Conservation (phyloP, 2,113 vertebrate genomes). For the Etia nguti region DNA sequence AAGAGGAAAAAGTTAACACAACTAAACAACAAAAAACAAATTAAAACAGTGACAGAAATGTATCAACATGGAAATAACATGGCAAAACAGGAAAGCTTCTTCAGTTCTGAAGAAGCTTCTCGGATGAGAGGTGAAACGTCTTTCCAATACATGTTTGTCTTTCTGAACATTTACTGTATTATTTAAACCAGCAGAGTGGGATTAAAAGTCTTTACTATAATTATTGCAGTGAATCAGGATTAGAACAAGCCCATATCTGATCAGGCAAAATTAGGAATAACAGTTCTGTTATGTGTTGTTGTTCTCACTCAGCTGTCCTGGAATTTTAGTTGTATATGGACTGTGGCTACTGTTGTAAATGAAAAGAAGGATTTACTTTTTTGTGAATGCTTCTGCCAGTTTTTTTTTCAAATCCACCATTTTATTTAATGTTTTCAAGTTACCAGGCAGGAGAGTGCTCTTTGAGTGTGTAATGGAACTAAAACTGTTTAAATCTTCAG, state of each 20-base stretch:
- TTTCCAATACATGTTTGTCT: neutral
- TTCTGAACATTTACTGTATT: neutral
- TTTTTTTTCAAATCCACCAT: neutral
- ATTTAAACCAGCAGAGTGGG: neutral
- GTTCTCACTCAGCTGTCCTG: neutral
- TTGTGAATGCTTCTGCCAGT: neutral
- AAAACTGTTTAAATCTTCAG: neutral
- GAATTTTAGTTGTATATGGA: neutral
- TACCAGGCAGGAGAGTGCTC: neutral
- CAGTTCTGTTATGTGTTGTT: neutral
- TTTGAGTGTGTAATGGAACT: neutral
- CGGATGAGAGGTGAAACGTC: neutral
- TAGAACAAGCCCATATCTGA: neutral
- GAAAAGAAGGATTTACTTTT: neutral
- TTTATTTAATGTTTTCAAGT: neutral
- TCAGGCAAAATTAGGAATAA: neutral
- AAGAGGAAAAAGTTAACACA: too few relatives aligned
- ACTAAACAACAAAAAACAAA: too few relatives aligned
- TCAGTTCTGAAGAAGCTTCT: neutral
- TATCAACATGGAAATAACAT: too few relatives aligned
- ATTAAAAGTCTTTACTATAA: neutral
- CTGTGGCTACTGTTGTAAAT: neutral
- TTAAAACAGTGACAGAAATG: too few relatives aligned
- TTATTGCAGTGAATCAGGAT: neutral
- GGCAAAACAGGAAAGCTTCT: too few relatives aligned